Evolutionary conservation across 2,888 invertebrate species (phyloP).

Genomic region (Pachliopta kotzebuea): DNA sequence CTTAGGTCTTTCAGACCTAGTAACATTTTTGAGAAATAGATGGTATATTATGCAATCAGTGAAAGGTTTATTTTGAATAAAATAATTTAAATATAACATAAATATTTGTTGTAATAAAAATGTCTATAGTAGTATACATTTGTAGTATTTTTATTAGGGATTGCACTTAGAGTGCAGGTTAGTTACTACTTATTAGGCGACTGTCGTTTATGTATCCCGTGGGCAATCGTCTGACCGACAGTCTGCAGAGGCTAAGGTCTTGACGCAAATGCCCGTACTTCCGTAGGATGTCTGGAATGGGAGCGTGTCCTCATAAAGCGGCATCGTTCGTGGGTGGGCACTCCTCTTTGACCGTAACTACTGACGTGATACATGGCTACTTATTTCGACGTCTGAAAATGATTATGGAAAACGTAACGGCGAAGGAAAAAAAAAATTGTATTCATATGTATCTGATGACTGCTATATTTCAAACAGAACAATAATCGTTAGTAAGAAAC

Average conservation of each 20-base stretch:
- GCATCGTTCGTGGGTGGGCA: slow-evolving; percentile 38
- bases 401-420: neutral
- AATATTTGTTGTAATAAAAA: no score
- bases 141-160: neutral
- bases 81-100: no score
- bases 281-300: slow-evolving; percentile 79
- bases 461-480: no score
- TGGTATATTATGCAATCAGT: neutral
- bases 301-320: slow-evolving; percentile 77
- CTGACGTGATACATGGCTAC: neutral
- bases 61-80: no score
- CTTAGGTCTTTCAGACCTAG: no score
- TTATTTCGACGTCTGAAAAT: neutral
- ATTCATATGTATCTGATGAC: no score
- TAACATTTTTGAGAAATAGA: no score
- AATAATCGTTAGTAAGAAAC: no score
- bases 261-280: slow-evolving; percentile 71
- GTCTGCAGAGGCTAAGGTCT: slow-evolving; percentile 69
- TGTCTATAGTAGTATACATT: no score
- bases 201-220: slow-evolving; percentile 49
- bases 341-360: slow-evolving; percentile 1
- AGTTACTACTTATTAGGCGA: slow-evolving; percentile 7
- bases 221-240: slow-evolving; percentile 62
- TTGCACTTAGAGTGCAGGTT: neutral
- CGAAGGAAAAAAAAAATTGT: no score